A percentile compares a stretch with the other conserved stretches of the same genome.
Conservation (phyloP, 2,113 vertebrate species). For the Cryptoleucopteryx plumbea region DNA sequence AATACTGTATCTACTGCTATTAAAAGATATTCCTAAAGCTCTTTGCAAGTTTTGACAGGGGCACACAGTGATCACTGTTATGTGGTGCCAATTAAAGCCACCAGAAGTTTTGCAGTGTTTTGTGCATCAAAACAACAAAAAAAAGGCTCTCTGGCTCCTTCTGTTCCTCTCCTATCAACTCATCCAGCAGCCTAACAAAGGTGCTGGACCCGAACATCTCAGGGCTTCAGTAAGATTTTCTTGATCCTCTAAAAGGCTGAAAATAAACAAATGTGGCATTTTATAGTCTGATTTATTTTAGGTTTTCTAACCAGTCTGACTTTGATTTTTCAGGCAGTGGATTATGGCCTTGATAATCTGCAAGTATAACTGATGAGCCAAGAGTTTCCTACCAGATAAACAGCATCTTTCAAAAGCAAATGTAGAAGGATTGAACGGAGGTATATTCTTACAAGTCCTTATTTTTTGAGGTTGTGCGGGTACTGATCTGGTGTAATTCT, state of each 20-base stretch:
- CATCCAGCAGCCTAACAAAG: not conserved
- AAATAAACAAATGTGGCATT: not conserved
- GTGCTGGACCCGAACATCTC: not conserved
- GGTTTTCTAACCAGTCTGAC: not conserved
- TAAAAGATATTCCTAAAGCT: not conserved
- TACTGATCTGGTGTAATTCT: not conserved
- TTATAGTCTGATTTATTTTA: not conserved
- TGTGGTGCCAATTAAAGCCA: not conserved
- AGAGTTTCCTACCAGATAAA: not conserved
- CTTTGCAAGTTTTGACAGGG: not conserved
- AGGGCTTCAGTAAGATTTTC: not conserved
- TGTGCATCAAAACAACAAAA: not conserved
- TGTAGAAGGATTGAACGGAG: accelerated
- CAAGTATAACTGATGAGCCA: not conserved
- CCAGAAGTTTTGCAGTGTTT: not conserved
- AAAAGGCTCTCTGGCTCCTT: not conserved
- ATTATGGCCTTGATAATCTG: not conserved
- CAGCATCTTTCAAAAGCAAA: not conserved
- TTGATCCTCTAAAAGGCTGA: not conserved
- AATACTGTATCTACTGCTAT: not conserved
- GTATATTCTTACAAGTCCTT: not conserved
- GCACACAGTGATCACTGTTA: not conserved
- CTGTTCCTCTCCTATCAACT: not conserved
- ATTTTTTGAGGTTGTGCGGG: not conserved
- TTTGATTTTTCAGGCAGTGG: not conserved